Evolutionary conservation across 2,113 vertebrate species (phyloP).

Genomic region (Pangasianodon gigas): DNA sequence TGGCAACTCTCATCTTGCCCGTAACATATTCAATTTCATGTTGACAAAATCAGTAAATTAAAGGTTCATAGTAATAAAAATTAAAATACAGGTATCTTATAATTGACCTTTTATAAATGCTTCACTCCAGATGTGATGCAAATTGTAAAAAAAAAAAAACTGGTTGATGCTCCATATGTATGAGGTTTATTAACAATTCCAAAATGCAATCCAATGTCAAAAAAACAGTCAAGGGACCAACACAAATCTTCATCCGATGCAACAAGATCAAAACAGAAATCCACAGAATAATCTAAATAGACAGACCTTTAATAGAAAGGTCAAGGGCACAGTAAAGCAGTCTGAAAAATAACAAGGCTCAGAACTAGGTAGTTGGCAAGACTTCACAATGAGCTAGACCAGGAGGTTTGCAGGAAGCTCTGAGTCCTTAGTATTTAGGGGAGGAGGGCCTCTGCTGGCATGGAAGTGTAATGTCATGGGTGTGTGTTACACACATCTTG

Average conservation of each 20-base stretch:
- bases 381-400: background rate
- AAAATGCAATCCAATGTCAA: background rate
- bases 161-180: background rate
- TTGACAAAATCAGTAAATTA: background rate
- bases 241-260: background rate
- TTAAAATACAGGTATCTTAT: no score
- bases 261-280: background rate
- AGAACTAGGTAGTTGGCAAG: background rate
- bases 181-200: background rate
- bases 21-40: background rate
- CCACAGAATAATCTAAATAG: background rate
- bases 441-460: background rate
- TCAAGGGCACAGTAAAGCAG: background rate
- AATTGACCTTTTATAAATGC: no score
- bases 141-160: background rate
- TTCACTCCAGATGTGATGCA: background rate
- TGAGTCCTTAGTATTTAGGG: background rate
- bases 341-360: background rate
- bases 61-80: no score
- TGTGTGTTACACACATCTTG: background rate
- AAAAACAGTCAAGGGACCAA: background rate
- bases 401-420: background rate
- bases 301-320: background rate
- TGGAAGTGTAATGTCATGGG: background rate
- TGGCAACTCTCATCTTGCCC: background rate